A percentile compares a stretch with the other conserved stretches of the same genome.
Evolutionary conservation across 2,888 invertebrate genomes (phyloP).

Genomic region (Aphidoletes aphidimyza): DNA sequence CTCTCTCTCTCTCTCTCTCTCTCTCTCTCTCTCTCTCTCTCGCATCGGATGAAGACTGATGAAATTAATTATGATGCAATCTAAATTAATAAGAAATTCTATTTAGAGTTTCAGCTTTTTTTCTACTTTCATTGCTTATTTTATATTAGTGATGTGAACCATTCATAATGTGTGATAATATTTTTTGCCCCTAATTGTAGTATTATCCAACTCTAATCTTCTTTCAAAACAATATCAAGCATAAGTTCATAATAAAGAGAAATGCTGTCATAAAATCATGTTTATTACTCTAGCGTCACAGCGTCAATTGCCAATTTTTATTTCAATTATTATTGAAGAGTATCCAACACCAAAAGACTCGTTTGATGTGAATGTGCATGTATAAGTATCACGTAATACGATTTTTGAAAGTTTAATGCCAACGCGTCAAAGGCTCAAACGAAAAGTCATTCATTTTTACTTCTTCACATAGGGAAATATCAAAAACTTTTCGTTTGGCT

Average conservation of each 20-base stretch:
- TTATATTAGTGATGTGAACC: not conserved
- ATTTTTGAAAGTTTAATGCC: not conserved
- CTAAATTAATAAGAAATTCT: slow-evolving; percentile 2
- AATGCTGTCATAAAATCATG: too few relatives aligned
- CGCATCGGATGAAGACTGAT: not conserved
- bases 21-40: not conserved
- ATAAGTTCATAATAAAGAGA: too few relatives aligned
- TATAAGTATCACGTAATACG: not conserved
- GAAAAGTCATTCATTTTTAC: not conserved
- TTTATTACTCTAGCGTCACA: too few relatives aligned
- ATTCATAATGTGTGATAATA: too few relatives aligned
- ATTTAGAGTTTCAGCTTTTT: not conserved
- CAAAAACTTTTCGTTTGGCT: not conserved
- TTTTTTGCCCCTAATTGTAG: too few relatives aligned
- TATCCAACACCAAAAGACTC: not conserved
- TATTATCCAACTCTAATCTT: too few relatives aligned
- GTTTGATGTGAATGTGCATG: not conserved
- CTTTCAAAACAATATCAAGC: too few relatives aligned
- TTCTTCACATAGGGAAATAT: not conserved
- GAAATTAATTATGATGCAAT: not conserved
- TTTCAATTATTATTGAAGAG: too few relatives aligned
- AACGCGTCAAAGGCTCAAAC: not conserved
- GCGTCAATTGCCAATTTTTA: too few relatives aligned
- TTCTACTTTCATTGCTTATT: not conserved
- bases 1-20: not conserved